Conservation (phyloP, 2,113 vertebrate species). For the Phaethornis superciliosus region DNA sequence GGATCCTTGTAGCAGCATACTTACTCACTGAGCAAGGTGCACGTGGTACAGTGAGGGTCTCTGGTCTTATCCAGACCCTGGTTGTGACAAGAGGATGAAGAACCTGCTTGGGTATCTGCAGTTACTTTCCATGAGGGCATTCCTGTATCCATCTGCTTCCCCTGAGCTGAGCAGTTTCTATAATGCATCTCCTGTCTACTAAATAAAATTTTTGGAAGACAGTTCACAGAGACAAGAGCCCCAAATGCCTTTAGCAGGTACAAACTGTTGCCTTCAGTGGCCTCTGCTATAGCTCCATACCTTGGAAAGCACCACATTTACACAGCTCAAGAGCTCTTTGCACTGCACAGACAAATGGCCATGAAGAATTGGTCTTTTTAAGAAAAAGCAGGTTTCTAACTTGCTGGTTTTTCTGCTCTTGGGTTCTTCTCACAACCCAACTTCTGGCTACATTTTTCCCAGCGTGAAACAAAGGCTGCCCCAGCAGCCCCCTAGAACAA, state of each 20-base stretch:
- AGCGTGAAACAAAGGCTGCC: neutral
- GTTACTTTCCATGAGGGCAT: neutral
- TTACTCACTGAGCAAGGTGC: neutral
- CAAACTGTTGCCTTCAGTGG: neutral
- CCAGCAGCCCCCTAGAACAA: neutral
- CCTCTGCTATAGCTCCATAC: neutral
- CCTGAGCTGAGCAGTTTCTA: neutral
- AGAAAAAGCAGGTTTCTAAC: neutral
- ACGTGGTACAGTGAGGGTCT: neutral
- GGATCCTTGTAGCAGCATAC: neutral
- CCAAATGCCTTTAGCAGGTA: neutral
- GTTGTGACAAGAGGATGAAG: neutral
- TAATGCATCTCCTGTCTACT: neutral
- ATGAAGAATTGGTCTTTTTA: neutral
- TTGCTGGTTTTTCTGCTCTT: neutral
- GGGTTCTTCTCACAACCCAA: neutral
- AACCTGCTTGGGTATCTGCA: neutral
- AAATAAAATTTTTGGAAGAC: rapidly evolving
- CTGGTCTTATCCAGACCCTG: neutral
- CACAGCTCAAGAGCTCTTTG: neutral
- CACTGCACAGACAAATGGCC: neutral
- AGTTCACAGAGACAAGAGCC: neutral
- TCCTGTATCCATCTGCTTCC: neutral
- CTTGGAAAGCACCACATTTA: neutral
- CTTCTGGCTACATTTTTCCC: rapidly evolving